A percentile compares a stretch with the other conserved stretches of the same genome.
These are phyloP conservation scores for Oscheius sp. DNA, from an alignment of 2,888 invertebrate species.

Conservation along the genomic window DNA sequence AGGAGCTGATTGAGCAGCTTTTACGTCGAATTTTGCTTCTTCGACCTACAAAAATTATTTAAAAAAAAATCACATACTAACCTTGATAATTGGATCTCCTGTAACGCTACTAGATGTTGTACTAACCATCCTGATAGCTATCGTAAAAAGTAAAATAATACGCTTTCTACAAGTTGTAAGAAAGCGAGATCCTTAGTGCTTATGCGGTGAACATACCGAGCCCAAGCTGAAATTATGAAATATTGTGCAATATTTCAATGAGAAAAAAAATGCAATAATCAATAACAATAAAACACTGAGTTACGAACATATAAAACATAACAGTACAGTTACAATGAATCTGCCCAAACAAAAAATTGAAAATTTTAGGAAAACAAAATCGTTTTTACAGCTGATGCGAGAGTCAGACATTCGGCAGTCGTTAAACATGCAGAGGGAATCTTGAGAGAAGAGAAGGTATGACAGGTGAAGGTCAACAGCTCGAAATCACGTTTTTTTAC, in stretches of 20 bases:
- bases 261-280: neutral
- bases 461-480: neutral
- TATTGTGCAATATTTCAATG: slow-evolving; percentile 1
- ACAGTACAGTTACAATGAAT: neutral
- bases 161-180: slow-evolving; percentile 35
- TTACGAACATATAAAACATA: neutral
- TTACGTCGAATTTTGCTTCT: neutral
- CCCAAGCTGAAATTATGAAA: slow-evolving; percentile 30
- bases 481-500: too few species aligned
- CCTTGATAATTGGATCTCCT: neutral
- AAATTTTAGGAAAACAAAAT: neutral
- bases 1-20: neutral
- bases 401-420: neutral
- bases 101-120: neutral
- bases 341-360: neutral
- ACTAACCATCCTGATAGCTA: slow-evolving; percentile 1
- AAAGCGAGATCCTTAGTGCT: slow-evolving; percentile 37
- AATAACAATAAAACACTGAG: neutral
- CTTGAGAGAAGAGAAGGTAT: too few species aligned
- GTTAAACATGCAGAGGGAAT: neutral
- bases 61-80: neutral
- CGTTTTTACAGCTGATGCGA: neutral
- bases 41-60: neutral
- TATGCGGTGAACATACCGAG: slow-evolving; percentile 44
- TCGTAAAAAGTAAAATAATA: neutral